Evolutionary conservation across 2,888 invertebrate genomes (phyloP), one percentile per base, ranked within the genome.

Genomic region (Tinea pellionella): DNA sequence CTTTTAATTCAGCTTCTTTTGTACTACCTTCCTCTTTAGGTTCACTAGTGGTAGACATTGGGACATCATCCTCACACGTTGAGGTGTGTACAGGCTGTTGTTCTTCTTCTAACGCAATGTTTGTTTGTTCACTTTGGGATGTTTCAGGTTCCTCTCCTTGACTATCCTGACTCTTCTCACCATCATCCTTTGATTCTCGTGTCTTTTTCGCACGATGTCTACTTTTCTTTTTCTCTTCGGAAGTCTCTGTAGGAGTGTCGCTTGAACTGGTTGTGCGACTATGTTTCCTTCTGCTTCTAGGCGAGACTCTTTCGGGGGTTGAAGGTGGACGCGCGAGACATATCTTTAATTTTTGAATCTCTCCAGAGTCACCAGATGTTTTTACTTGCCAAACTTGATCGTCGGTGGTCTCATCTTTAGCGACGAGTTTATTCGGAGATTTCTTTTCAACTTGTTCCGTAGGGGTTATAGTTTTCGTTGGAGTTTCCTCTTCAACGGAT

Each of bases 321-420:
- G 87, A 83, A 0, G 89, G 80, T 0, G 89, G 89, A 24, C 91
- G 87, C 61, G 90, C 89, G 63, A 91, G 75, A 67, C 90, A 91
- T 65, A 92, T 86, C 71, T 91, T 92, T 29, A 91, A 70, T 71
- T 91, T 91, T 66, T 91, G 89, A 67, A 91, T 90, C 71, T 91
- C 90, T 9, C 91, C 91, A 6, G 70, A 69, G 62, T 86, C 86
- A 9, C 81, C 79, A 55, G 88, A 71, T 9, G 89, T 71, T 70
- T 88, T 89, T 1, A 89, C 89, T 60, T 83, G 89, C 89, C 89
- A 89, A 15, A 89, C 86, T 64, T 78, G 82, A 62, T 81, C 88
- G 61, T 84, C 85, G 1, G 77, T 72, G 30, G 61, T 77, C 32
- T 69, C 77, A 60, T 78, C 80, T 68, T 84, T 80, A 24, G 67